phyloP scores from a whole-genome alignment of 1,140 invertebrate species.

The Ctenoplectra terminalis region DNA sequence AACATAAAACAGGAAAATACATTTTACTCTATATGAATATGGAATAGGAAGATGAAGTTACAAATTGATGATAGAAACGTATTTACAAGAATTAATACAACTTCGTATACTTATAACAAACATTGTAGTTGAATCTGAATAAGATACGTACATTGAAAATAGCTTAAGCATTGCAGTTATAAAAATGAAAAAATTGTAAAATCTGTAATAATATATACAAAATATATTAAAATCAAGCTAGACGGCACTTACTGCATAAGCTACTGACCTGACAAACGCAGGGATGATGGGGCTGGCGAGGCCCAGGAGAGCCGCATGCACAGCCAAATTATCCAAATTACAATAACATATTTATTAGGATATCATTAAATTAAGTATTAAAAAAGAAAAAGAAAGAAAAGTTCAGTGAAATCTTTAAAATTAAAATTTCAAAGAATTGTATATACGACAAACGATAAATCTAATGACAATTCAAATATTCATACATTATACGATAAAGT shows the following conservation, averaged over 20 bases:
- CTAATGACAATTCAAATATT: background rate
- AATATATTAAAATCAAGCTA: conserved; percentile 15
- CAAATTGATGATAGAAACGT: background rate
- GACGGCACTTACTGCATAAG: conserved; percentile 51
- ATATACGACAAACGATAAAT: background rate
- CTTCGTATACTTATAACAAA: background rate
- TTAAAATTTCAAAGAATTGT: background rate
- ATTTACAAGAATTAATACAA: background rate
- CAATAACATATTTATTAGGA: conserved; percentile 68
- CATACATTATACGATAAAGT: conserved; percentile 1
- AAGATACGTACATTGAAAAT: conserved; percentile 24
- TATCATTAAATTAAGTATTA: conserved; percentile 61
- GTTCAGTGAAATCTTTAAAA: background rate
- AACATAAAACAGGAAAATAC: background rate
- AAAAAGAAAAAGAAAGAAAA: background rate
- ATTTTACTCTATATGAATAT: background rate
- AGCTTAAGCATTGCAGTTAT: conserved; percentile 35
- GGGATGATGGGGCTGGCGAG: conserved; percentile 81
- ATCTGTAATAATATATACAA: conserved; percentile 6
- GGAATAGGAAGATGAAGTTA: background rate
- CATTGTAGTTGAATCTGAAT: background rate
- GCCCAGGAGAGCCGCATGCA: conserved; percentile 85
- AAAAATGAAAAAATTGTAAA: conserved; percentile 13
- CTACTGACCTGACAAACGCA: conserved; percentile 81
- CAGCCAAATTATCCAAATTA: conserved; percentile 81